These are phyloP conservation scores for Ridgeia piscesae DNA, from an alignment of 1,140 invertebrate species.

Conservation along the genomic window DNA sequence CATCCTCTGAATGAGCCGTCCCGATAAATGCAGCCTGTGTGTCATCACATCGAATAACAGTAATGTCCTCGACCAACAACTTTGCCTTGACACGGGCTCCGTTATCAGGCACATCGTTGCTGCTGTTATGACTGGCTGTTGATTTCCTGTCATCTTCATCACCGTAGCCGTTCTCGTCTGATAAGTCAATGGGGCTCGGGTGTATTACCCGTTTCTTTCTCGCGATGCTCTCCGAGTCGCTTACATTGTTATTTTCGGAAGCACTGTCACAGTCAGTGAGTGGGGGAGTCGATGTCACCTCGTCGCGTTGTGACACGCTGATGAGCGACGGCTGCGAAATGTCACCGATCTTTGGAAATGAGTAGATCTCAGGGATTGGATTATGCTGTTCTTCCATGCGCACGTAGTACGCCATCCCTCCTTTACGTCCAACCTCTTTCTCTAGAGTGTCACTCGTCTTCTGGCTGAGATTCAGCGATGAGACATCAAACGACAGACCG, in stretches of 20 bases:
- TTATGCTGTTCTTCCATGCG: slow-evolving; percentile 5
- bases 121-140: neutral
- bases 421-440: neutral
- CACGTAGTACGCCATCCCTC: slow-evolving; percentile 9
- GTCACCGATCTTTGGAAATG: neutral
- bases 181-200: neutral
- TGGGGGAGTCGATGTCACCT: neutral
- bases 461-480: neutral
- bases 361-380: neutral
- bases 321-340: neutral
- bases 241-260: neutral
- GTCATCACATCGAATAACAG: neutral
- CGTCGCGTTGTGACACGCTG: neutral
- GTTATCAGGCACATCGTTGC: neutral
- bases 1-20: neutral
- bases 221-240: neutral
- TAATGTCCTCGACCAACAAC: neutral
- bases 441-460: neutral
- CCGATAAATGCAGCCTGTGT: neutral
- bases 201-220: neutral
- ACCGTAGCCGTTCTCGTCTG: neutral
- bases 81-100: neutral
- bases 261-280: neutral
- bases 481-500: neutral
- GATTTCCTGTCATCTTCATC: neutral